Evolutionary conservation across 2,113 vertebrate species (phyloP).

Genomic region (Sterna hirundo): DNA sequence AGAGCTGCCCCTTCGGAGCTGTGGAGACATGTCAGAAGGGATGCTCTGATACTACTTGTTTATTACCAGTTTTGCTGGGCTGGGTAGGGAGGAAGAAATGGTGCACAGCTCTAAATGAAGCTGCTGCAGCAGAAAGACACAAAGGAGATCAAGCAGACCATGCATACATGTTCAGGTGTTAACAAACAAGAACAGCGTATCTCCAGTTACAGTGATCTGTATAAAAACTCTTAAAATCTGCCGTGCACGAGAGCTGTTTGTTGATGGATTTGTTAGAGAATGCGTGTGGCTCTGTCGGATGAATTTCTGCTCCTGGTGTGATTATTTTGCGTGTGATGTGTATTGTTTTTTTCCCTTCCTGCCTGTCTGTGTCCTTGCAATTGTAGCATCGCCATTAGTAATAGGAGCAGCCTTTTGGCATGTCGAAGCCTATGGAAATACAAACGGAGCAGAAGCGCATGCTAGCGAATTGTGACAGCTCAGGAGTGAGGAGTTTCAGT

Average conservation of each 20-base stretch:
- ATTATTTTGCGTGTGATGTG: rapidly evolving
- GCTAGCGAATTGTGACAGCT: background rate
- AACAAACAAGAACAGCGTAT: background rate
- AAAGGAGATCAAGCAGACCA: background rate
- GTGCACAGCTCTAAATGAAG: background rate
- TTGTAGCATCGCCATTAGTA: background rate
- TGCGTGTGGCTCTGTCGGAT: background rate
- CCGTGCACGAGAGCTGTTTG: background rate
- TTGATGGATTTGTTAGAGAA: background rate
- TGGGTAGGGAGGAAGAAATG: background rate
- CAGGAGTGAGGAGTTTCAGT: background rate
- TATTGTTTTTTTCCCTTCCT: background rate
- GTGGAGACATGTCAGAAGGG: background rate
- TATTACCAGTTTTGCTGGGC: background rate
- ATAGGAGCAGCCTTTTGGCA: background rate
- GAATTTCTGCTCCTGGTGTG: background rate
- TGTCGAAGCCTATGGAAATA: background rate
- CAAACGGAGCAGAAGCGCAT: background rate
- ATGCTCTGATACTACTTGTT: background rate
- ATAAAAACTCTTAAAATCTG: background rate
- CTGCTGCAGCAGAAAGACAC: background rate
- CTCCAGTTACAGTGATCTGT: background rate
- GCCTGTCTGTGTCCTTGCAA: background rate
- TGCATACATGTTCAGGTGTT: background rate
- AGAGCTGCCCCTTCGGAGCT: background rate